Conservation (phyloP, 2,888 invertebrate species). For the Rotaria macrura region DNA sequence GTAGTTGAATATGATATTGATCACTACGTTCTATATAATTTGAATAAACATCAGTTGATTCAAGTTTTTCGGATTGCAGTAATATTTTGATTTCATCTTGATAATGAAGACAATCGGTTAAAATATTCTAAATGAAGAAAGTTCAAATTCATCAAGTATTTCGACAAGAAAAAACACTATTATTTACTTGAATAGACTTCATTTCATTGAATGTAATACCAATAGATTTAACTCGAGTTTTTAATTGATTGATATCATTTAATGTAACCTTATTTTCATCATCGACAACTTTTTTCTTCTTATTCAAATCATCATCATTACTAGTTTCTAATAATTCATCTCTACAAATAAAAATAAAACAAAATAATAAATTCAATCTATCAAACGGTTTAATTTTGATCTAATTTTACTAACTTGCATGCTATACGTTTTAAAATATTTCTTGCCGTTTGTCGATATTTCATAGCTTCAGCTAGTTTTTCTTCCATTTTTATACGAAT, state of each 20-base stretch:
- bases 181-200: not conserved
- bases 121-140: not conserved
- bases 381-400: not conserved
- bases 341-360: not conserved
- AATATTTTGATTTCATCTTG: not conserved
- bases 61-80: not conserved
- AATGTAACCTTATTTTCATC: not conserved
- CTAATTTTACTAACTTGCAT: not conserved
- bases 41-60: not conserved
- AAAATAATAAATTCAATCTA: not conserved
- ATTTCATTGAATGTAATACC: constrained; percentile 12
- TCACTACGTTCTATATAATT: not conserved
- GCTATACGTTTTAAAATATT: not conserved
- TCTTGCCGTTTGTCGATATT: not conserved
- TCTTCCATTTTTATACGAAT: constrained; percentile 15
- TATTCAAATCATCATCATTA: not conserved
- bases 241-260: not conserved
- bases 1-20: not conserved
- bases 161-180: not conserved
- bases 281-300: not conserved
- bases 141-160: not conserved
- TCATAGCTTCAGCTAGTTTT: not conserved
- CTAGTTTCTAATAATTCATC: not conserved
- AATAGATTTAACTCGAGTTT: not conserved
- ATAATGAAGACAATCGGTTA: not conserved